Conservation (phyloP, 2,113 vertebrate genomes). For the Gulo gulo region DNA sequence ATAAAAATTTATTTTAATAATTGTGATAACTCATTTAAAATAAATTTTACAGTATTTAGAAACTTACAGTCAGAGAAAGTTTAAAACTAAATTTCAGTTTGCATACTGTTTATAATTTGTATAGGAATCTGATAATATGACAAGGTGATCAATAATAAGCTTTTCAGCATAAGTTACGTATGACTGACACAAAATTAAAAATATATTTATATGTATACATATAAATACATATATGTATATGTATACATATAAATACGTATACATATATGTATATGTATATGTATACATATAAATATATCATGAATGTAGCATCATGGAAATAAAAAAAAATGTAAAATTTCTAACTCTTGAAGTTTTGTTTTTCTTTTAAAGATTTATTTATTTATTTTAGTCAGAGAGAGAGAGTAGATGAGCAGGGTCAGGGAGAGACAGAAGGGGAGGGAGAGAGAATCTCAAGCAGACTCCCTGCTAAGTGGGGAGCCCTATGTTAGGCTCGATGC, state of each 20-base stretch:
- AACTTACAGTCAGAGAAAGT: neutral
- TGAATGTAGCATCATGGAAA: neutral
- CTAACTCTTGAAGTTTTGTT: neutral
- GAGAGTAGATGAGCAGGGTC: neutral
- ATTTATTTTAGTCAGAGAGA: neutral
- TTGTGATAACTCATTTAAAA: neutral
- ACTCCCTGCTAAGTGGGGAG: neutral
- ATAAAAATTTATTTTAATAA: neutral
- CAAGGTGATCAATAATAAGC: neutral
- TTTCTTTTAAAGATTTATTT: neutral
- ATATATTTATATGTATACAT: neutral
- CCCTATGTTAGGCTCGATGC: neutral
- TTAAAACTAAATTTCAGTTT: neutral
- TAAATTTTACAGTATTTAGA: neutral
- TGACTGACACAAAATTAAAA: neutral
- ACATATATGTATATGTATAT: neutral
- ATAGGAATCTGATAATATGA: neutral
- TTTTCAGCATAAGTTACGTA: neutral
- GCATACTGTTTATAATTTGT: neutral
- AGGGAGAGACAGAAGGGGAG: neutral
- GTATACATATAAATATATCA: neutral
- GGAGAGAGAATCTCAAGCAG: neutral
- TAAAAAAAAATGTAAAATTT: neutral
- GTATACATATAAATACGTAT: neutral
- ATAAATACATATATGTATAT: neutral